phyloP scores from a whole-genome alignment of 2,113 vertebrate species.

The Puffinus mauretanicus region DNA sequence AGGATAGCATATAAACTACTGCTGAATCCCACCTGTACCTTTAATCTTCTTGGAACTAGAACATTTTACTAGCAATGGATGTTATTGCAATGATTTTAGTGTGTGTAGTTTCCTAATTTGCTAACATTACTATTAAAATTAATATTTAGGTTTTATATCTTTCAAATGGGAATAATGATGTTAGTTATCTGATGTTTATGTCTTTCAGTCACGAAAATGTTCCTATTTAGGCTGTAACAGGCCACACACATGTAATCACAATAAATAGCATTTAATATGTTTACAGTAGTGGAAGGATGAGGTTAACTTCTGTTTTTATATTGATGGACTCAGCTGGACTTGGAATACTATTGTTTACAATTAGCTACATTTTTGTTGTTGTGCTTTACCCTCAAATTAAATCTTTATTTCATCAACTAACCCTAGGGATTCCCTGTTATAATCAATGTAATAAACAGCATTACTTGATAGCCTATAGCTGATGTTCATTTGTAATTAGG shows the following conservation, averaged over 20 bases:
- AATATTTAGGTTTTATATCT: slow-evolving; percentile 82
- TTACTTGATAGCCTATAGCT: slow-evolving; percentile 65
- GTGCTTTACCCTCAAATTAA: slow-evolving; percentile 79
- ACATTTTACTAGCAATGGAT: not conserved
- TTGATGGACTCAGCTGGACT: slow-evolving; percentile 82
- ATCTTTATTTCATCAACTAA: slow-evolving; percentile 80
- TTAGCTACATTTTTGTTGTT: slow-evolving; percentile 83
- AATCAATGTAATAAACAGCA: slow-evolving; percentile 80
- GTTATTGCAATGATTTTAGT: slow-evolving; percentile 49
- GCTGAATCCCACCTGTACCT: slow-evolving; percentile 74
- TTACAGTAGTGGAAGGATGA: slow-evolving; percentile 86
- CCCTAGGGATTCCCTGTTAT: slow-evolving; percentile 77
- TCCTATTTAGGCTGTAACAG: slow-evolving; percentile 77
- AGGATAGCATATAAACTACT: slow-evolving; percentile 51
- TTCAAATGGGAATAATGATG: slow-evolving; percentile 73
- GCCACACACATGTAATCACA: slow-evolving; percentile 84
- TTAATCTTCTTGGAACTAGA: slow-evolving; percentile 49
- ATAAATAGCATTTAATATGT: slow-evolving; percentile 92
- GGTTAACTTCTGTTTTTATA: slow-evolving; percentile 83
- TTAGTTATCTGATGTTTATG: slow-evolving; percentile 78
- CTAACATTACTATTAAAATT: slow-evolving; percentile 81
- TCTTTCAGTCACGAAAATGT: slow-evolving; percentile 84
- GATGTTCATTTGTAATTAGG: slow-evolving; percentile 71
- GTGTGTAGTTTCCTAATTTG: slow-evolving; percentile 56
- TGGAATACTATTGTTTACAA: slow-evolving; percentile 82